Evolutionary conservation across 2,888 invertebrate genomes (phyloP).

Genomic region (Polyommatus icarus): DNA sequence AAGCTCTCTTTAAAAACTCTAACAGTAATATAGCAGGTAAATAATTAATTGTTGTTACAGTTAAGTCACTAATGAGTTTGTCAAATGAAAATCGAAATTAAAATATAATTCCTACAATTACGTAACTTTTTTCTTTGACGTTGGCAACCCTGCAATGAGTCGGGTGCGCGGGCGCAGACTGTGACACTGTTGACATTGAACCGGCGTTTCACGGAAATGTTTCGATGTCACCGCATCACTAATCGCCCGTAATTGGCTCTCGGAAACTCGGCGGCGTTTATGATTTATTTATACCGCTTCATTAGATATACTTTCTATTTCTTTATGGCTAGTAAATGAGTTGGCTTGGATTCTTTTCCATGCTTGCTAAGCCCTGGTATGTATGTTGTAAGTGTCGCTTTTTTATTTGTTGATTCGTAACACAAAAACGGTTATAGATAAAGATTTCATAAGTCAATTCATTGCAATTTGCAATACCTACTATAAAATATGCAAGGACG

Average conservation of each 20-base stretch:
- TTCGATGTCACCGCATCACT: slow-evolving; percentile 40
- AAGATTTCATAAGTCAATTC: background rate
- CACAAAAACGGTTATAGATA: background rate
- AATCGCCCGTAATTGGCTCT: slow-evolving; percentile 30
- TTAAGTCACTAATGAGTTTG: too few species aligned
- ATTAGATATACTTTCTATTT: slow-evolving; percentile 7
- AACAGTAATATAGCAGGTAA: too few species aligned
- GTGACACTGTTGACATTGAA: slow-evolving; percentile 77
- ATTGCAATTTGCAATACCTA: background rate
- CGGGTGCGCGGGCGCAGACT: slow-evolving; percentile 44
- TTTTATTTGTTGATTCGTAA: too few species aligned
- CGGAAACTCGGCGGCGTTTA: slow-evolving; percentile 26
- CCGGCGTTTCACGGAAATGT: slow-evolving; percentile 73
- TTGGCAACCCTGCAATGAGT: slow-evolving; percentile 42
- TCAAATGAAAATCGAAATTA: too few species aligned
- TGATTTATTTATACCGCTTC: slow-evolving; percentile 24
- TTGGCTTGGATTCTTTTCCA: background rate
- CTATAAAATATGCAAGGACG: background rate
- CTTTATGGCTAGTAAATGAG: slow-evolving; percentile 1
- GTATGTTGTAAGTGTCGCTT: background rate
- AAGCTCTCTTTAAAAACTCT: too few species aligned
- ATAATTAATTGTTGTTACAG: too few species aligned
- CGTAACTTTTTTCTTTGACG: background rate
- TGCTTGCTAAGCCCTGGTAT: background rate
- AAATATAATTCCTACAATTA: background rate